phyloP scores from a whole-genome alignment of 2,888 invertebrate species.

The Cephus pulcher region DNA sequence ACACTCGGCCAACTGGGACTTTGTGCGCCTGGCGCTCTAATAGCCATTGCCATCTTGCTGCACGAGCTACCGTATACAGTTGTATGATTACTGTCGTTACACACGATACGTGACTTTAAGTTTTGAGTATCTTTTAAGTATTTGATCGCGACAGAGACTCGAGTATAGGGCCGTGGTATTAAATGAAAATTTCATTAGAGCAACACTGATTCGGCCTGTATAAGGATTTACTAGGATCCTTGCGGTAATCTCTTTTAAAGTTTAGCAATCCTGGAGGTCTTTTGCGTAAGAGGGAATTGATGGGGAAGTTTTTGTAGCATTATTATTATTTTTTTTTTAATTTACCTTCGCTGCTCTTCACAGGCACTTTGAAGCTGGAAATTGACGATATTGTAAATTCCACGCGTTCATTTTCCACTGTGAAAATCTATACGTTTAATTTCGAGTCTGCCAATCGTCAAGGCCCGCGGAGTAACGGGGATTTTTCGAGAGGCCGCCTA shows the following conservation, averaged over 20 bases:
- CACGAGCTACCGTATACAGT: neutral
- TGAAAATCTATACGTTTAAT: neutral
- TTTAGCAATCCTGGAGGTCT: neutral
- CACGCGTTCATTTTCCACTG: neutral
- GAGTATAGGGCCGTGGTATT: neutral
- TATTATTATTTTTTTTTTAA: neutral
- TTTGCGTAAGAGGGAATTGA: neutral
- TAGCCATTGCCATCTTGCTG: conserved; percentile 7
- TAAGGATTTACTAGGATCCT: neutral
- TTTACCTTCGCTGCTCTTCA: neutral
- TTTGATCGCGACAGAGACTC: neutral
- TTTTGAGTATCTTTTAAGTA: neutral
- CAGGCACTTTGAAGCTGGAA: neutral
- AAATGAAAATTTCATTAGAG: neutral
- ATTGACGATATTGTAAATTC: neutral
- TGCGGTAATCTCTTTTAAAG: neutral
- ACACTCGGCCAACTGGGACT: conserved; percentile 3
- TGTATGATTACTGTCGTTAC: neutral
- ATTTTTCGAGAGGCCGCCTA: neutral
- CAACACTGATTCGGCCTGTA: neutral
- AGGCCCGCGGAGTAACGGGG: neutral
- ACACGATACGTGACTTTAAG: neutral
- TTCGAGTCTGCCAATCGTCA: neutral
- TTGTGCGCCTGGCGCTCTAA: conserved; percentile 5
- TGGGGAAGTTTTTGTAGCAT: neutral